phyloP scores from a whole-genome alignment of 2,888 invertebrate genomes.

The Acronicta psi region DNA sequence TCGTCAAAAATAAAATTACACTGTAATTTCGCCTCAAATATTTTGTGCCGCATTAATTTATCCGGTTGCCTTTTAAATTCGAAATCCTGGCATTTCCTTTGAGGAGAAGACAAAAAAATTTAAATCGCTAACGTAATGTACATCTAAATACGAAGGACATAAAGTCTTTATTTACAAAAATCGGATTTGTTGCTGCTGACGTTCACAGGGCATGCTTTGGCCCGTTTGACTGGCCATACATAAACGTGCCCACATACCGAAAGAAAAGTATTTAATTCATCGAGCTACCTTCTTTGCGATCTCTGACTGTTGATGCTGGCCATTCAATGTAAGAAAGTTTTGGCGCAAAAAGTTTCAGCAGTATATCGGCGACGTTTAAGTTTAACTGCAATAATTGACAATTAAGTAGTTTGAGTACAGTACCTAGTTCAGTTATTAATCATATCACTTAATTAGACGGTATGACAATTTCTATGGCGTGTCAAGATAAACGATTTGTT shows the following conservation, averaged over 20 bases:
- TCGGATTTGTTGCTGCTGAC: slow-evolving; percentile 68
- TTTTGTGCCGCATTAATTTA: slow-evolving; percentile 66
- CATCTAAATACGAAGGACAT: slow-evolving; percentile 60
- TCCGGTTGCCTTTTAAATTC: slow-evolving; percentile 77
- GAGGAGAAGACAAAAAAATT: slow-evolving; percentile 74
- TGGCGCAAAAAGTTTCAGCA: slow-evolving; percentile 64
- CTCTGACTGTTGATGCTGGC: slow-evolving; percentile 45
- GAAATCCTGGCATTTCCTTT: slow-evolving; percentile 79
- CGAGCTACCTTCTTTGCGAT: slow-evolving; percentile 20
- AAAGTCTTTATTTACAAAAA: slow-evolving; percentile 70
- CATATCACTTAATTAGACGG: neutral
- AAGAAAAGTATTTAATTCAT: slow-evolving; percentile 71
- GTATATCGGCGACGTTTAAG: slow-evolving; percentile 37
- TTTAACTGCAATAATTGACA: slow-evolving; percentile 8
- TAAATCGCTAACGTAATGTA: slow-evolving; percentile 54
- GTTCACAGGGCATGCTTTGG: slow-evolving; percentile 67
- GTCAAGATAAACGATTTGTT: neutral
- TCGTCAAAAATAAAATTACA: slow-evolving; percentile 41
- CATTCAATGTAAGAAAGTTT: slow-evolving; percentile 70
- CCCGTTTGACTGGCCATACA: slow-evolving; percentile 61
- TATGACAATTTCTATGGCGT: neutral
- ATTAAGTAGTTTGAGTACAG: no score
- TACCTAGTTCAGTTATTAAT: no score
- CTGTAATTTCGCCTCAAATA: slow-evolving; percentile 43
- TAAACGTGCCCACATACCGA: slow-evolving; percentile 72